A percentile compares a stretch with the other conserved stretches of the same genome.
phyloP scores from a whole-genome alignment of 2,113 vertebrate genomes.

The Rhabdornis inornatus region DNA sequence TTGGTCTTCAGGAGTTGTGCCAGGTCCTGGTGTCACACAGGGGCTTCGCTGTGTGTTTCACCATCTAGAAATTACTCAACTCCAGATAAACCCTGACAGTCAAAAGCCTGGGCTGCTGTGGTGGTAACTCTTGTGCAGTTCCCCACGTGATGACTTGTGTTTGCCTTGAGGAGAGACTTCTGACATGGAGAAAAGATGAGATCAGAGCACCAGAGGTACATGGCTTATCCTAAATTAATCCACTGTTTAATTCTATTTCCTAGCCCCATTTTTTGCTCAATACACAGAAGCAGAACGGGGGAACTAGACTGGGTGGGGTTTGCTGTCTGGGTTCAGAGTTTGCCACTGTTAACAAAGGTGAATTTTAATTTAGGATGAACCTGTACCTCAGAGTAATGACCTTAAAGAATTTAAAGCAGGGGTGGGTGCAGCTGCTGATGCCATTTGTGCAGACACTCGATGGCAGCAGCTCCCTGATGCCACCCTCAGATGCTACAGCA shows the following conservation, averaged over 20 bases:
- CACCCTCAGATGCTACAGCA: not conserved
- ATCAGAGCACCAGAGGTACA: not conserved
- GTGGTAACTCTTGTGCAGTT: not conserved
- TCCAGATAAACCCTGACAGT: not conserved
- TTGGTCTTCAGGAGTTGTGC: not conserved
- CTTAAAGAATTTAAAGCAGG: not conserved
- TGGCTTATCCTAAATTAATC: not conserved
- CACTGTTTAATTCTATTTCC: not conserved
- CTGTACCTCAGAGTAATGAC: not conserved
- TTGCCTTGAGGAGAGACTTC: not conserved
- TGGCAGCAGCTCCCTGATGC: not conserved
- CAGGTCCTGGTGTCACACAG: not conserved
- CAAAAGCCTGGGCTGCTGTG: not conserved
- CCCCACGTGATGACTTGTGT: not conserved
- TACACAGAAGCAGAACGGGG: not conserved
- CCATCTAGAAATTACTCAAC: not conserved
- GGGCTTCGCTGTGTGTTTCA: not conserved
- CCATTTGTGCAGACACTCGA: fast-evolving
- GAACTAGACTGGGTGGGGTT: not conserved
- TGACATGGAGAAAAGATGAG: fast-evolving
- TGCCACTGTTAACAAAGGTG: not conserved
- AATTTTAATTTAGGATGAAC: not conserved
- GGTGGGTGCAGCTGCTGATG: not conserved
- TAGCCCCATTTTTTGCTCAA: not conserved
- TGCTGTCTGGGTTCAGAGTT: not conserved